Evolutionary conservation across 2,113 vertebrate species (phyloP).

Genomic region (Antechinus flavipes): DNA sequence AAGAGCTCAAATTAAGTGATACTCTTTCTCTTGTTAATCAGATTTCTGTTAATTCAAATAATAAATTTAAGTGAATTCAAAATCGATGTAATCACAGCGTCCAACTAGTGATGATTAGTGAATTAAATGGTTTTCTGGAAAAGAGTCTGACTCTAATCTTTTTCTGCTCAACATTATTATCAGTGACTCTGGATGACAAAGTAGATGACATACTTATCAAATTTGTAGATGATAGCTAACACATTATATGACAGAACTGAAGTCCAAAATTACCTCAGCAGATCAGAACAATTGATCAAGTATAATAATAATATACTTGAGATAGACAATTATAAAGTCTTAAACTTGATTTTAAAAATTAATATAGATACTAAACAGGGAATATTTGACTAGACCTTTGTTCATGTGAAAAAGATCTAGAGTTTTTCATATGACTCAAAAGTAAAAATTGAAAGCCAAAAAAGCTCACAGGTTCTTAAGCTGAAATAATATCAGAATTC

Average conservation of each 20-base stretch:
- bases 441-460: neutral
- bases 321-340: neutral
- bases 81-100: neutral
- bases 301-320: neutral
- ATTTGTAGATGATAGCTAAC: neutral
- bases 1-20: constrained; percentile 32
- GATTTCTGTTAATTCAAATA: neutral
- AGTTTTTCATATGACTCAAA: neutral
- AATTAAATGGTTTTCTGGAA: neutral
- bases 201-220: neutral
- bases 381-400: neutral
- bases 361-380: neutral
- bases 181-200: neutral
- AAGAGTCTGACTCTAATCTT: neutral
- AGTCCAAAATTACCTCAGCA: neutral
- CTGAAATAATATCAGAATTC: neutral
- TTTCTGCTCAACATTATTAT: neutral
- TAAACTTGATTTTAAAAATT: neutral
- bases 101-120: neutral
- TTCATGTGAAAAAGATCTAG: neutral
- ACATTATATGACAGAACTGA: neutral
- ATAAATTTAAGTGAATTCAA: neutral
- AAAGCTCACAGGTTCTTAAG: neutral
- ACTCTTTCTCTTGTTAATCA: neutral
- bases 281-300: neutral